Evolutionary conservation across 2,888 invertebrate species (phyloP), one percentile per base, ranked within the genome.

Genomic region (Pandemis heparana): DNA sequence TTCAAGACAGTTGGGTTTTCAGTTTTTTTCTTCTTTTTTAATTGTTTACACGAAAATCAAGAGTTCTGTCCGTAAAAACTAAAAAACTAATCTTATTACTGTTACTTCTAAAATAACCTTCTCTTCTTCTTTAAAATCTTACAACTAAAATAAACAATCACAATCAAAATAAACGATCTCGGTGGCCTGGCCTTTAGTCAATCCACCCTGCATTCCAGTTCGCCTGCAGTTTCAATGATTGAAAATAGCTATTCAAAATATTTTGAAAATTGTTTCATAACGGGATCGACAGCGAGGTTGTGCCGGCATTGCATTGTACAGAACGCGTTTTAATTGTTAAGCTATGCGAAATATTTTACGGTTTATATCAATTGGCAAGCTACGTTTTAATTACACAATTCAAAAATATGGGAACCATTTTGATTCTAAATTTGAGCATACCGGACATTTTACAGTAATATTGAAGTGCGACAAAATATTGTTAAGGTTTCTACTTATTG

Each of bases 231-330:
- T 92, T 90, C 93, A 93, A 93, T 92, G 83, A 92, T 92, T 93
- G 92, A 92, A 93, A 94, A 94, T 92, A 92, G 92, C 92, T 90
- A 94, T 94, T 92, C 94, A 94, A 94, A 94, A 93, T 91, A 93
- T 92, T 94, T 94, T 94, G 92, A 94, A 94, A 94, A 92, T 94
- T 92, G 91, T 92, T 94, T 92, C 90, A 91, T 92, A 92, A 90
- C 92, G 89, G 87, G 81, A 83, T 83, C 83, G 86, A 82, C 83
- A 84, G 83, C 82, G 85, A 77, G 80, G 80, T 81, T 80, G 81
- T 76, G 83, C 83, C 82, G 82, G 85, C 82, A 85, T 87, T 86
- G 89, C 89, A 89, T 87, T 89, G 87, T 85, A 81, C 81, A 82
- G 81, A 82, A 84, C 85, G 82, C 83, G 82, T 86, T 88, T 85